A percentile compares a stretch with the other conserved stretches of the same genome.
Evolutionary conservation across 2,797 vertebrate species (phyloP).

Genomic region (Pristis pectinata): DNA sequence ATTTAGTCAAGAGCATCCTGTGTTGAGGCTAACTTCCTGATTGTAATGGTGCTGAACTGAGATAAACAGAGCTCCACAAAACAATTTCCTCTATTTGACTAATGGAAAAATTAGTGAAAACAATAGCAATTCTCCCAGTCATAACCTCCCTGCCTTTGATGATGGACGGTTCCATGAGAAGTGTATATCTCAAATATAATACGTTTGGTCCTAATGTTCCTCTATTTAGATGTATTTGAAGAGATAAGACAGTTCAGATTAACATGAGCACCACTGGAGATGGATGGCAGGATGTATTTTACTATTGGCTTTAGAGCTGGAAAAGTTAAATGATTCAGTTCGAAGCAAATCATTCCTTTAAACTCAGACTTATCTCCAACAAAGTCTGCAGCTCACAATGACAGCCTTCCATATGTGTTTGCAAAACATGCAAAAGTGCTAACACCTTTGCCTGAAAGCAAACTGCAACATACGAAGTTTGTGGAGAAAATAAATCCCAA

Average conservation of each 20-base stretch:
- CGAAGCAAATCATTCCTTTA: neutral
- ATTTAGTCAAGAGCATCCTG: neutral
- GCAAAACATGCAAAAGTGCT: neutral
- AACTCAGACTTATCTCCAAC: neutral
- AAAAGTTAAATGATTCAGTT: neutral
- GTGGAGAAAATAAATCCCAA: constrained; percentile 6
- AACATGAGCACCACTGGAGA: neutral
- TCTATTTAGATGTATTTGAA: neutral
- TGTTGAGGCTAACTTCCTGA: neutral
- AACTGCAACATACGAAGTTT: neutral
- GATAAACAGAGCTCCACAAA: neutral
- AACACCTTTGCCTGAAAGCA: neutral
- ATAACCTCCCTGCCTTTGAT: neutral
- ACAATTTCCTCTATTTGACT: neutral
- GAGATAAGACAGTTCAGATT: neutral
- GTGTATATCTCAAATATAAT: neutral
- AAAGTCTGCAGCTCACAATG: neutral
- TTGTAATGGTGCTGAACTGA: neutral
- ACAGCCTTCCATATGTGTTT: neutral
- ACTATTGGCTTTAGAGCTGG: neutral
- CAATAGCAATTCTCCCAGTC: neutral
- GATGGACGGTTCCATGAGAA: neutral
- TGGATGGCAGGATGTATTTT: neutral
- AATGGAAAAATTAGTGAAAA: neutral
- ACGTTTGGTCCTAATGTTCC: neutral